These are phyloP conservation scores for Scytalopus superciliaris DNA, from an alignment of 2,113 vertebrate genomes.

Conservation along the genomic window DNA sequence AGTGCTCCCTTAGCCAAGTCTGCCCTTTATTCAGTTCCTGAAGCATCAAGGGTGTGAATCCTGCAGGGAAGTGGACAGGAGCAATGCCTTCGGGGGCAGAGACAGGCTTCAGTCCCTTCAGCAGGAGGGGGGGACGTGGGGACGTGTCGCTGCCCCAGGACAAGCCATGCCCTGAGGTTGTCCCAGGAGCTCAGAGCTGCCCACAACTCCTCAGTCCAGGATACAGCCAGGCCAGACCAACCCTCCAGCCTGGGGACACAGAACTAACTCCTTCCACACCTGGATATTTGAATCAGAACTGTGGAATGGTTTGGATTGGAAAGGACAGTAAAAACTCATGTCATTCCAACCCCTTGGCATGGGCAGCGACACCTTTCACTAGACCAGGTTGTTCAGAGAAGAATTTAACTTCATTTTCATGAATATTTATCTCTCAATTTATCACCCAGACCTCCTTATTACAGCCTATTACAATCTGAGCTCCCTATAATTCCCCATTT, in stretches of 20 bases:
- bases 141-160: fast-evolving
- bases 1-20: neutral
- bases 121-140: fast-evolving
- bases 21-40: neutral
- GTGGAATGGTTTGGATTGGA: neutral
- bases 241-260: fast-evolving
- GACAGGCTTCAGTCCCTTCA: neutral
- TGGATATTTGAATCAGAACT: fast-evolving
- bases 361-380: neutral
- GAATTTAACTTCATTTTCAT: neutral
- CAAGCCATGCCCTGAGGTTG: fast-evolving
- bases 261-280: neutral
- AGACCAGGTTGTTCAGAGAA: neutral
- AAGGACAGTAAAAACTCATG: neutral
- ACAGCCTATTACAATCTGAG: neutral
- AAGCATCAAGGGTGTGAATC: neutral
- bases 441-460: neutral
- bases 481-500: neutral
- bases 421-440: neutral
- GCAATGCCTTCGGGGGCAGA: neutral
- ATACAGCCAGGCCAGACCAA: fast-evolving
- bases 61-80: fast-evolving
- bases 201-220: neutral
- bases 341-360: neutral
- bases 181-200: neutral